These are phyloP conservation scores for Corythoichthys intestinalis DNA, from an alignment of 2,113 vertebrate genomes.

Conservation along the genomic window DNA sequence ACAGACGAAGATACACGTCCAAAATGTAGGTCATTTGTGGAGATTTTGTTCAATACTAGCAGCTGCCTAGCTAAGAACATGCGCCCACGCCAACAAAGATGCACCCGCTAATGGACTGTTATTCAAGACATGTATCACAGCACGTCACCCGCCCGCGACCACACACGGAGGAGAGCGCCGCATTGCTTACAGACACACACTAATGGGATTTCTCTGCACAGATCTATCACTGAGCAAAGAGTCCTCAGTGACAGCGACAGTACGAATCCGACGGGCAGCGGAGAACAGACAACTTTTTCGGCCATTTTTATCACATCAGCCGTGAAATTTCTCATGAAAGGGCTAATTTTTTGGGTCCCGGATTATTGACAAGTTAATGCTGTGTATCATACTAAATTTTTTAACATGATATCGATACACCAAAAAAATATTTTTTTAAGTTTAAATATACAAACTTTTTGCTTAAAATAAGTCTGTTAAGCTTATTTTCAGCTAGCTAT, in stretches of 20 bases:
- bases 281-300: background rate
- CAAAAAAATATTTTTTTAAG: no score
- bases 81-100: conserved; percentile 5
- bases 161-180: conserved; percentile 35
- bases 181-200: conserved; percentile 16
- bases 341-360: conserved; percentile 38
- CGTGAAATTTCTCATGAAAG: conserved; percentile 55
- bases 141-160: conserved; percentile 37
- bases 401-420: no score
- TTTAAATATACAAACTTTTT: no score
- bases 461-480: no score
- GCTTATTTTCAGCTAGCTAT: no score
- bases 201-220: conserved; percentile 19
- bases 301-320: conserved; percentile 26
- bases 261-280: background rate
- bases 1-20: no score
- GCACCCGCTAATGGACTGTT: conserved; percentile 58
- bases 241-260: conserved; percentile 10
- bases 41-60: background rate
- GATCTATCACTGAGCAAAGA: conserved; percentile 34
- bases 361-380: conserved; percentile 53
- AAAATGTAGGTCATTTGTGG: no score
- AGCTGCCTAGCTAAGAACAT: conserved; percentile 12
- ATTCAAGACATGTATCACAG: conserved; percentile 74
- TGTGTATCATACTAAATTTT: no score